phyloP scores from a whole-genome alignment of 2,888 invertebrate genomes.

The Achlya flavicornis region DNA sequence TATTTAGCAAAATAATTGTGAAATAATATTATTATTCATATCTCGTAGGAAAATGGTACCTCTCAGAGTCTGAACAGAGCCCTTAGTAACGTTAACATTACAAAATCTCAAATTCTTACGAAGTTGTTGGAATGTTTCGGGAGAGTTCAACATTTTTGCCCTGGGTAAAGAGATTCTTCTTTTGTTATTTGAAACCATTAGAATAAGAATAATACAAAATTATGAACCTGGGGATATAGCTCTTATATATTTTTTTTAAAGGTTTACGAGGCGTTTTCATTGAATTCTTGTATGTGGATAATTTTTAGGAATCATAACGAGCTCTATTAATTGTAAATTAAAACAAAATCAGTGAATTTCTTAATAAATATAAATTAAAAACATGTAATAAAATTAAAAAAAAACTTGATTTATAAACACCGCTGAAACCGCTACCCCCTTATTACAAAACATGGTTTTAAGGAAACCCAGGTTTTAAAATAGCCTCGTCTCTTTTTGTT shows the following conservation, averaged over 20 bases:
- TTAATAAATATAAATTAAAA: too few relatives aligned
- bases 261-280: slow-evolving; percentile 17
- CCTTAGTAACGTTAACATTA: slow-evolving; percentile 46
- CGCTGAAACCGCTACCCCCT: too few relatives aligned
- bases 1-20: background rate
- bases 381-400: too few relatives aligned
- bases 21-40: background rate
- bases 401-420: too few relatives aligned
- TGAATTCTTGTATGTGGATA: background rate
- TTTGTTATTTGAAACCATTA: slow-evolving; percentile 52
- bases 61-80: slow-evolving; percentile 12
- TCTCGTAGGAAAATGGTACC: background rate
- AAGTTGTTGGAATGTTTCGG: slow-evolving; percentile 58
- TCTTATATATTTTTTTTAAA: slow-evolving; percentile 19
- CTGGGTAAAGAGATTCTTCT: slow-evolving; percentile 54
- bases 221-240: slow-evolving; percentile 18
- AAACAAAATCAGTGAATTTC: too few relatives aligned
- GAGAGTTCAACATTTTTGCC: slow-evolving; percentile 60
- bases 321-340: too few relatives aligned
- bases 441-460: too few relatives aligned
- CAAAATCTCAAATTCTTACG: slow-evolving; percentile 60
- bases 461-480: too few relatives aligned
- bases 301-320: too few relatives aligned
- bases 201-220: slow-evolving; percentile 45
- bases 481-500: too few relatives aligned